phyloP scores from a whole-genome alignment of 1,140 invertebrate species.

The Uloborus diversus region DNA sequence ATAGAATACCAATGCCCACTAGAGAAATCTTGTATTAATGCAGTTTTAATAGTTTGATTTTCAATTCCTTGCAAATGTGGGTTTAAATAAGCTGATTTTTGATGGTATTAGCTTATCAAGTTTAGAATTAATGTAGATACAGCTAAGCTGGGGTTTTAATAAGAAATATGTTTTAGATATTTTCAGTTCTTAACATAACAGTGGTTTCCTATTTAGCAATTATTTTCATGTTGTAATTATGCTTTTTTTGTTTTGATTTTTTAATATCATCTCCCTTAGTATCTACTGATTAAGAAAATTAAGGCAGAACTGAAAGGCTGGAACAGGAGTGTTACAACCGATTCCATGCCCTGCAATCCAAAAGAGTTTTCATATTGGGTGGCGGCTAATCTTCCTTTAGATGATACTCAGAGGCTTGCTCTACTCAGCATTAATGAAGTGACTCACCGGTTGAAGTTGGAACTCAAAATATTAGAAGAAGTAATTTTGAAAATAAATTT shows the following conservation, averaged over 20 bases:
- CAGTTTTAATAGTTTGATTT: no score
- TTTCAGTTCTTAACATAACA: not conserved
- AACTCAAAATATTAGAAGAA: constrained; percentile 71
- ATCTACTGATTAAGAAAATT: constrained; percentile 62
- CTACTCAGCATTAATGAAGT: constrained; percentile 74
- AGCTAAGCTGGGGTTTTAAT: no score
- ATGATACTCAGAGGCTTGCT: constrained; percentile 71
- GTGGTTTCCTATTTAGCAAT: not conserved
- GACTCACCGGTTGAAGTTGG: constrained; percentile 75
- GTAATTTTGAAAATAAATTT: no score
- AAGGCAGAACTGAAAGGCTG: constrained; percentile 64
- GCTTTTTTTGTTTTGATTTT: no score
- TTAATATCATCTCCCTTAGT: not conserved
- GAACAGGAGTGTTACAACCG: constrained; percentile 61
- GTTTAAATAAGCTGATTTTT: no score
- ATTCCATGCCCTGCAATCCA: constrained; percentile 72
- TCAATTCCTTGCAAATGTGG: no score
- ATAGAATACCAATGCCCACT: no score
- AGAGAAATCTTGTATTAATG: no score
- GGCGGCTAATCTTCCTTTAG: constrained; percentile 76
- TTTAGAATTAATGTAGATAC: no score
- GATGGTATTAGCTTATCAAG: no score
- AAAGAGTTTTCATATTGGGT: constrained; percentile 81
- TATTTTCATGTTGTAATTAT: not conserved
- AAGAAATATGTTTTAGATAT: not conserved